phyloP scores from a whole-genome alignment of 2,888 invertebrate genomes.

The Melanotus villosus region DNA sequence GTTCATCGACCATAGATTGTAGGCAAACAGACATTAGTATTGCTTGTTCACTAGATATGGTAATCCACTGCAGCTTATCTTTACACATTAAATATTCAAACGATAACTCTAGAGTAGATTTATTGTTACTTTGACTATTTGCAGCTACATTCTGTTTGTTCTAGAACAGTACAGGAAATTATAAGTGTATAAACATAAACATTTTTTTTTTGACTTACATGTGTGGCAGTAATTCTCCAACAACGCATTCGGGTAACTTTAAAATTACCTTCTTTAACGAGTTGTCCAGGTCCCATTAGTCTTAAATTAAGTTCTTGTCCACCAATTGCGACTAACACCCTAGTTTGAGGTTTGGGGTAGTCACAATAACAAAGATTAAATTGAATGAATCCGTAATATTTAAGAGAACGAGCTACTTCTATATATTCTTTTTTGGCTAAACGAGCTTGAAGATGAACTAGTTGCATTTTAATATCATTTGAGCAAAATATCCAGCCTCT shows the following conservation, averaged over 20 bases:
- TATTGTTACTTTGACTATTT: constrained; percentile 55
- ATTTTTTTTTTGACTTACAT: constrained; percentile 68
- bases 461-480: constrained; percentile 75
- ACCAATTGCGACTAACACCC: constrained; percentile 85
- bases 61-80: constrained; percentile 95
- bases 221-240: constrained; percentile 94
- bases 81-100: constrained; percentile 96
- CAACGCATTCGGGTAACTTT: constrained; percentile 97
- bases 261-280: constrained; percentile 87
- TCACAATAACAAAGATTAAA: constrained; percentile 83
- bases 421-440: constrained; percentile 92
- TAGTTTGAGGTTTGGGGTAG: constrained; percentile 79
- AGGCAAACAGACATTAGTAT: constrained; percentile 96
- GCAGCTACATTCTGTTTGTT: constrained; percentile 59
- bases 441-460: constrained; percentile 80
- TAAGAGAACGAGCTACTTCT: constrained; percentile 85
- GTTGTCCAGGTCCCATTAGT: constrained; percentile 71
- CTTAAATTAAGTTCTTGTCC: constrained; percentile 88
- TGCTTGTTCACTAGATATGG: constrained; percentile 90
- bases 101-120: constrained; percentile 83
- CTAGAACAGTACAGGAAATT: constrained; percentile 42
- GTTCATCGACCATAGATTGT: constrained; percentile 95
- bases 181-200: neutral
- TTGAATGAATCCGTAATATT: constrained; percentile 91
- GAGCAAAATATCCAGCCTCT: constrained; percentile 87